phyloP scores from a whole-genome alignment of 2,113 vertebrate genomes.

The Tinamus guttatus region DNA sequence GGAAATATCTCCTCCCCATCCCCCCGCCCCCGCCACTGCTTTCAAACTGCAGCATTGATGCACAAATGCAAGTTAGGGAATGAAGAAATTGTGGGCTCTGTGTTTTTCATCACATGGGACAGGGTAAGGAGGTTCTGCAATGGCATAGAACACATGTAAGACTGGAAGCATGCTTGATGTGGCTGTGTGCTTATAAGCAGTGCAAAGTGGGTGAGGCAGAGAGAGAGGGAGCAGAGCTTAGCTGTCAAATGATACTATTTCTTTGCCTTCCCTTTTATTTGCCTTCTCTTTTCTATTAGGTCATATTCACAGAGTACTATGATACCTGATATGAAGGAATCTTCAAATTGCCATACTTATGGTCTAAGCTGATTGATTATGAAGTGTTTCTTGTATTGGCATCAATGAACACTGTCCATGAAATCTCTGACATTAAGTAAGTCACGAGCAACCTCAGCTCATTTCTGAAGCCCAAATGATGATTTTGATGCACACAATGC shows the following conservation, averaged over 20 bases:
- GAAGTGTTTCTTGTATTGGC: not conserved
- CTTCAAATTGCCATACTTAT: not conserved
- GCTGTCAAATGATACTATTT: not conserved
- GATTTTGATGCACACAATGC: not conserved
- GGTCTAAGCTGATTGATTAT: not conserved
- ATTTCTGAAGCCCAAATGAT: not conserved
- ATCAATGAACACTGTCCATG: not conserved
- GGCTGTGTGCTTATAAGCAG: not conserved
- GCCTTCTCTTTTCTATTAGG: not conserved
- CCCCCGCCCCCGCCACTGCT: too few species aligned
- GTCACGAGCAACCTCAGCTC: not conserved
- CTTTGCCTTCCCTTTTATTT: not conserved
- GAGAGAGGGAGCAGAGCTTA: not conserved
- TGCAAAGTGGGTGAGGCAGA: not conserved
- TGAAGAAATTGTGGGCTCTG: not conserved
- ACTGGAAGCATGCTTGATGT: not conserved
- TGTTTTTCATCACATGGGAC: not conserved
- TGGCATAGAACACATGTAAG: not conserved
- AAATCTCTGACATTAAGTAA: not conserved
- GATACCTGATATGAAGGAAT: not conserved
- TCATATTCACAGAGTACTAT: not conserved
- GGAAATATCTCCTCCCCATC: too few species aligned
- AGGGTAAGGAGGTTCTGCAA: not conserved
- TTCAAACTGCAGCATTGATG: too few species aligned
- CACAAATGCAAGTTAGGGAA: not conserved